These are phyloP conservation scores for Pediacus dermestoides DNA, from an alignment of 2,888 invertebrate species.

Conservation along the genomic window DNA sequence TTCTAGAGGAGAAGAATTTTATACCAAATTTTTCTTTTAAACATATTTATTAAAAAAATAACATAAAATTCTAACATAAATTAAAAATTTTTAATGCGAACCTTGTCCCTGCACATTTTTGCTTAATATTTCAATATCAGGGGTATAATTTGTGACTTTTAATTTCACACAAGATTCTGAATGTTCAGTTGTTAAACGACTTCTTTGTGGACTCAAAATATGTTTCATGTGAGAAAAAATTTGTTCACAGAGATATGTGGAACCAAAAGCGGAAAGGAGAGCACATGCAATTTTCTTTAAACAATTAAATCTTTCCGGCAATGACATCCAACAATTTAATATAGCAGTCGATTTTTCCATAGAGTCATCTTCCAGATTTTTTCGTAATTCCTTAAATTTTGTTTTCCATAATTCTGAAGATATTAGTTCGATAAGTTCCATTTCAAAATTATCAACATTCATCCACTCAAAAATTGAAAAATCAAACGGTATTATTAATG, in stretches of 20 bases:
- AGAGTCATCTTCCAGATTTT: conserved; percentile 13
- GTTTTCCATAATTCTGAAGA: conserved; percentile 15
- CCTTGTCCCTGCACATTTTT: conserved; percentile 15
- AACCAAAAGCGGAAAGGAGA: conserved; percentile 14
- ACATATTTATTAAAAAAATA: conserved; percentile 8
- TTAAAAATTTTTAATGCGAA: conserved; percentile 14
- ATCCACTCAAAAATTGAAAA: conserved; percentile 14
- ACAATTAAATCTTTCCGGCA: conserved; percentile 13
- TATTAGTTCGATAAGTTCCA: conserved; percentile 14
- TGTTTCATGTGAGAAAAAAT: conserved; percentile 17
- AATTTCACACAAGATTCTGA: conserved; percentile 17
- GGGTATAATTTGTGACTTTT: conserved; percentile 14
- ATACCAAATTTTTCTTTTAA: conserved; percentile 8
- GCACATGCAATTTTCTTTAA: conserved; percentile 15
- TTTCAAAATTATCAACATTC: conserved; percentile 14
- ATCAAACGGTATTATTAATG: conserved; percentile 12
- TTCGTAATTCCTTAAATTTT: conserved; percentile 14
- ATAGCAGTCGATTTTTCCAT: conserved; percentile 13
- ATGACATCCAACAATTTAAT: conserved; percentile 14
- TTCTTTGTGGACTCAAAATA: conserved; percentile 16
- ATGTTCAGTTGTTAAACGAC: conserved; percentile 13
- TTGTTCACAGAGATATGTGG: conserved; percentile 15
- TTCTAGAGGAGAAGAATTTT: conserved; percentile 8
- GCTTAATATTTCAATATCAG: conserved; percentile 15
- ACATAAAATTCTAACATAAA: conserved; percentile 8